Evolutionary conservation across 2,888 invertebrate species (phyloP).

Genomic region (Chrysolina oricalcia): DNA sequence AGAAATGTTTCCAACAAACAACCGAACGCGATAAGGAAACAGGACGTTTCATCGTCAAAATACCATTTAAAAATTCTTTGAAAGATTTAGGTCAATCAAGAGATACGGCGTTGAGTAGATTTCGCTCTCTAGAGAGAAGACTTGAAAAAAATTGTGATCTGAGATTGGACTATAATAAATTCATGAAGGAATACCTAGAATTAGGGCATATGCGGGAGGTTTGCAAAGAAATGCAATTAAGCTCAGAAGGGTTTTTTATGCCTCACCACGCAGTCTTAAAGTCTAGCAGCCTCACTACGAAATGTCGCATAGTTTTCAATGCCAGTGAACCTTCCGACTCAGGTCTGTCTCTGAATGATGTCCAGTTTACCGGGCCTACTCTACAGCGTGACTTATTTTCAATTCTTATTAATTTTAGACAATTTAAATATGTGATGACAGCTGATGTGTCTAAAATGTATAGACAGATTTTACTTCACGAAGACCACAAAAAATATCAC

Average conservation of each 20-base stretch:
- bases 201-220: constrained; percentile 46
- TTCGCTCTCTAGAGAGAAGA: constrained; percentile 46
- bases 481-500: constrained; percentile 27
- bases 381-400: constrained; percentile 41
- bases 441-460: constrained; percentile 44
- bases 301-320: constrained; percentile 46
- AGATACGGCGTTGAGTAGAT: constrained; percentile 44
- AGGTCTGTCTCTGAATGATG: constrained; percentile 43
- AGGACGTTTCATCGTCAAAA: constrained; percentile 43
- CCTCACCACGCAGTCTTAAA: constrained; percentile 42
- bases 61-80: constrained; percentile 41
- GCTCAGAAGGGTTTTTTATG: constrained; percentile 29
- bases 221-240: not conserved
- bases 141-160: constrained; percentile 38
- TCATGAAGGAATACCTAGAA: constrained; percentile 44
- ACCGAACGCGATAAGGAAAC: constrained; percentile 19
- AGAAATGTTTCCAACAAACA: constrained; percentile 41
- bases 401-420: constrained; percentile 35
- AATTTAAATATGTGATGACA: constrained; percentile 40
- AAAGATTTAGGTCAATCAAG: constrained; percentile 46
- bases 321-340: constrained; percentile 32
- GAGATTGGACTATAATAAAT: constrained; percentile 39
- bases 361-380: constrained; percentile 36
- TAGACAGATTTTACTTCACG: constrained; percentile 36
- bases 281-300: constrained; percentile 26